Percentiles rank a stretch among this genome's conserved stretches.
Conservation (phyloP, 1,140 invertebrate genomes). For the Danaus plexippus region DNA sequence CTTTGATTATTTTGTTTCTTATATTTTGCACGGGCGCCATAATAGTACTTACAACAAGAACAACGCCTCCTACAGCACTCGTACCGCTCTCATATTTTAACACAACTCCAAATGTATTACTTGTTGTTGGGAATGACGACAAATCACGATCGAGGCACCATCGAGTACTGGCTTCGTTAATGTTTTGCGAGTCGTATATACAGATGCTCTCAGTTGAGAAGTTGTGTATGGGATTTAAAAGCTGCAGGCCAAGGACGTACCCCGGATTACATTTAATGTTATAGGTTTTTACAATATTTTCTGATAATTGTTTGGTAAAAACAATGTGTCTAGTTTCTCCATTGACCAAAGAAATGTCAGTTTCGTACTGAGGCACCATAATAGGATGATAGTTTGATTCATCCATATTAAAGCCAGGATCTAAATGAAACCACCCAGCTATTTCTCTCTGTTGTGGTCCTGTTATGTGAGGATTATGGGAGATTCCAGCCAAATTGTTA, state of each 20-base stretch:
- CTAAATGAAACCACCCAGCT: conserved; percentile 89
- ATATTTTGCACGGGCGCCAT: conserved; percentile 79
- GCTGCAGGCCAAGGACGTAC: conserved; percentile 84
- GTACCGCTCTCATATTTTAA: conserved; percentile 87
- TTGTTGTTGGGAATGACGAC: conserved; percentile 88
- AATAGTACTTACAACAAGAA: conserved; percentile 86
- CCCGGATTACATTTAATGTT: conserved; percentile 80
- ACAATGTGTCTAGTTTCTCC: conserved; percentile 85
- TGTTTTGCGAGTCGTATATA: conserved; percentile 81
- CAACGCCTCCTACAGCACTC: conserved; percentile 83
- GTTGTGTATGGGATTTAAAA: conserved; percentile 90
- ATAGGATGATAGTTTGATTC: conserved; percentile 80
- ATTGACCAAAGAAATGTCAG: conserved; percentile 77
- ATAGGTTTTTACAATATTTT: conserved; percentile 73
- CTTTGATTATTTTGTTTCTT: conserved; percentile 79
- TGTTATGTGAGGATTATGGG: conserved; percentile 91
- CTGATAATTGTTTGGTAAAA: conserved; percentile 75
- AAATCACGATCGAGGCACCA: conserved; percentile 88
- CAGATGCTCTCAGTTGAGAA: conserved; percentile 86
- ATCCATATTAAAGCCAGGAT: conserved; percentile 76
- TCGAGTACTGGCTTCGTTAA: conserved; percentile 73
- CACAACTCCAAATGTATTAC: conserved; percentile 85
- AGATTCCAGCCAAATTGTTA: conserved; percentile 90
- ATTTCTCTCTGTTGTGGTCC: conserved; percentile 90
- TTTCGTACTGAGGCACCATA: conserved; percentile 74